Evolutionary conservation across 2,797 vertebrate genomes (phyloP).

Genomic region (Cynodonichthys magdalenae): DNA sequence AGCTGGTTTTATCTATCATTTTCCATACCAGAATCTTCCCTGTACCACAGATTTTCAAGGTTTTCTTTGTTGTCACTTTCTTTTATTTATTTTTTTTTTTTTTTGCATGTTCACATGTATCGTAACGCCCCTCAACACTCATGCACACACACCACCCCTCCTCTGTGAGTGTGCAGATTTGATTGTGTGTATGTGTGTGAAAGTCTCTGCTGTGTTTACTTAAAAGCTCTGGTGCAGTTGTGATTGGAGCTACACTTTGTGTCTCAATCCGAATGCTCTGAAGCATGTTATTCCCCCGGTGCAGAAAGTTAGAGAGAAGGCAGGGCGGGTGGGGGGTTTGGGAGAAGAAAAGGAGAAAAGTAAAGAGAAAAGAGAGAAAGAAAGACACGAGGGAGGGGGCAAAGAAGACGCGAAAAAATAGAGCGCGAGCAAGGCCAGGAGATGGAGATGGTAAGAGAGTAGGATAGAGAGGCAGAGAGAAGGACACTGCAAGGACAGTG

Average conservation of each 20-base stretch:
- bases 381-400: conserved; percentile 10
- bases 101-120: conserved; percentile 21
- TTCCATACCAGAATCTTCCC: conserved; percentile 46
- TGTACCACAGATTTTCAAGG: conserved; percentile 25
- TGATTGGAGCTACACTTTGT: conserved; percentile 60
- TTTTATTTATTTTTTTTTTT: neutral
- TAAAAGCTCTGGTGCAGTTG: conserved; percentile 59
- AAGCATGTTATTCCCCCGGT: conserved; percentile 70
- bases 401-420: conserved; percentile 46
- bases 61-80: conserved; percentile 6
- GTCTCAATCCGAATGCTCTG: conserved; percentile 65
- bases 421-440: conserved; percentile 57
- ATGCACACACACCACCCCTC: neutral
- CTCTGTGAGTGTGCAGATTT: conserved; percentile 10
- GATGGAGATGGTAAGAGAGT: conserved; percentile 64
- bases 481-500: conserved; percentile 81
- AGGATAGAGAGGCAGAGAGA: conserved; percentile 64
- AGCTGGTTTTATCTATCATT: conserved; percentile 57
- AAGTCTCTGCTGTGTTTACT: conserved; percentile 53
- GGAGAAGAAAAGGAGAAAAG: conserved; percentile 9
- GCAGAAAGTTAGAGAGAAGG: conserved; percentile 61
- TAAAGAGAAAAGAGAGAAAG: conserved; percentile 12
- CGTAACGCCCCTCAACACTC: neutral
- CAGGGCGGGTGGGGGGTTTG: conserved; percentile 7
- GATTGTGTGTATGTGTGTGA: conserved; percentile 24